Evolutionary conservation across 1,140 invertebrate species (phyloP), one percentile per base, ranked within the genome.

Genomic region (Cylas formicarius): DNA sequence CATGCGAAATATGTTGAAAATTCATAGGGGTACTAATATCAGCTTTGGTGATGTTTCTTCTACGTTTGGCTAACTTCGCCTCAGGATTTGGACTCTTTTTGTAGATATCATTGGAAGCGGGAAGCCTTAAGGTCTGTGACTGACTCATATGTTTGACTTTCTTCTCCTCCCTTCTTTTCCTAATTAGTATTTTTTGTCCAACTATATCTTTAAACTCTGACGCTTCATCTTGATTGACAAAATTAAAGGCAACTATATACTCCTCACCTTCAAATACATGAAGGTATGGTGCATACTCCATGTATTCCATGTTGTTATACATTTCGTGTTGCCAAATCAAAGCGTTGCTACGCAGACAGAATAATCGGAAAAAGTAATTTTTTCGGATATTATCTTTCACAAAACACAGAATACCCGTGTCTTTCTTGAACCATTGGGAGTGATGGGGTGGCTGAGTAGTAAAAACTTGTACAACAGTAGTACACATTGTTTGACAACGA

Each of bases 231-330:
- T 88, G 86, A 62, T 78, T 84, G 0, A 90, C 90, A 76, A 97
- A 97, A 70, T 94, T 95, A 53, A 96, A 79, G 1, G 84, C 91
- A 19, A 86, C 82, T 72, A 90, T 86, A 43, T 75, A 79, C 36
- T 82, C 77, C 70, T 94, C 87, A 40, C 86, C 90, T 71, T 97
- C 92, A 71, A 97, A 97, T 4, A 86, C 89, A 61, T 96, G 86
- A 55, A 97, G 83, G 67, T 84, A 94, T 8, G 80, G 69, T 36
- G 79, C 66, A 1, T 85, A 81, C 48, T 78, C 77, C 53, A 84
- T 82, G 67, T 96, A 94, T 37, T 87, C 78, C 69, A 97, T 92
- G 57, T 86, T 81, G 62, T 84, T 86, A 67, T 97, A 97, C 7
- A 95, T 72, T 69, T 97, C 91, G 64, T 96, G 91, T 67, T 96